Evolutionary conservation across 2,888 invertebrate genomes (phyloP), one percentile per base, ranked within the genome.

Genomic region (Morpho helenor): DNA sequence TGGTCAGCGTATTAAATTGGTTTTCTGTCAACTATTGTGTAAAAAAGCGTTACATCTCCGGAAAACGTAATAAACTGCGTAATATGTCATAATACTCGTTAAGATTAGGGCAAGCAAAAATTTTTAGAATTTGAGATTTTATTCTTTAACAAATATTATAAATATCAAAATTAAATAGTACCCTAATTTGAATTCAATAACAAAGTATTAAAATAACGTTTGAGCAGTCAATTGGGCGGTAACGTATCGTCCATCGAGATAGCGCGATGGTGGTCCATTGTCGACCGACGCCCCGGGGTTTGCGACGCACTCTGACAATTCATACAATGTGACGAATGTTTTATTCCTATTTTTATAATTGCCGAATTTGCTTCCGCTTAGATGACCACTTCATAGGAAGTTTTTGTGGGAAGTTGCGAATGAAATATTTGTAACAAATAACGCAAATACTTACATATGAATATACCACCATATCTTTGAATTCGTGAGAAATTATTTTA

Each of bases 181-280:
- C 58, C 64, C 66, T 59, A 65, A 66, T 66, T 57, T 64, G 62
- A 65, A 68, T 68, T 68, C 64, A 65, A 68, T 68, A 65, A 66
- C 60, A 66, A 82, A 80, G 80, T 86, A 89, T 89, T 87, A 84
- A 82, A 86, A 82, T 84, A 82, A 77, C 80, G 75, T 87, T 88
- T 88, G 86, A 88, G 87, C 76, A 87, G 82, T 89, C 89, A 89
- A 90, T 89, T 88, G 87, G 84, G 88, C 87, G 87, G 82, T 76
- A 83, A 82, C 78, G 80, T 85, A 87, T 84, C 84, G 87, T 79
- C 83, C 84, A 87, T 87, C 87, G 83, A 83, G 87, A 88, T 87
- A 88, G 78, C 82, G 74, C 80, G 68, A 90, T 90, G 87, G 89
- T 84, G 89, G 89, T 80, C 84, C 87, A 90, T 90, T 90, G 89